Evolutionary conservation across 2,797 vertebrate species (phyloP).

Genomic region (Xerus rutilus): DNA sequence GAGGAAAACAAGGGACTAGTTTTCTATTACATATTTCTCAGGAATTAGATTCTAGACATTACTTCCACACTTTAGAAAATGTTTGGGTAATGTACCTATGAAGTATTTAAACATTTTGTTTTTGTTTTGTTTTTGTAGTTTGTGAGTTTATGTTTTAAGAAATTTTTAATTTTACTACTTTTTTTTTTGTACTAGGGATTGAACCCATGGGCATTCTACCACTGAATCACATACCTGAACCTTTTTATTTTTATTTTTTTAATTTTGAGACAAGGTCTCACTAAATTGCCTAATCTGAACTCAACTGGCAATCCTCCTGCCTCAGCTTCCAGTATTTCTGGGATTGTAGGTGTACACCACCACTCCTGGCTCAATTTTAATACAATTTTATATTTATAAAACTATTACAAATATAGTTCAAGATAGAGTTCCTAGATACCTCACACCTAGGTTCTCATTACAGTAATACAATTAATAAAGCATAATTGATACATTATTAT

Average conservation of each 20-base stretch:
- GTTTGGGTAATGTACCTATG: neutral
- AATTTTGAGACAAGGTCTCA: too few species aligned
- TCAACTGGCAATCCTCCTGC: too few species aligned
- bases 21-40: constrained; percentile 9
- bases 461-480: neutral
- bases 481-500: neutral
- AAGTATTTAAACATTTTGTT: neutral
- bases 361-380: neutral
- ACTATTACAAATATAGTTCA: neutral
- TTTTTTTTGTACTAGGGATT: too few species aligned
- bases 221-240: too few species aligned
- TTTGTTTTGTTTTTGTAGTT: neutral
- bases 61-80: neutral
- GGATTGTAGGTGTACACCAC: too few species aligned
- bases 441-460: neutral
- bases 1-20: neutral
- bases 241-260: too few species aligned
- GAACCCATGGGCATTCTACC: too few species aligned
- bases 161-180: neutral
- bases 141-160: neutral
- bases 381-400: neutral
- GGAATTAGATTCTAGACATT: neutral
- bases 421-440: neutral
- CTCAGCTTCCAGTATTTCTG: too few species aligned
- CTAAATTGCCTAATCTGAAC: too few species aligned